Evolutionary conservation across 2,797 vertebrate species (phyloP).

Genomic region (Pteropus rufus): DNA sequence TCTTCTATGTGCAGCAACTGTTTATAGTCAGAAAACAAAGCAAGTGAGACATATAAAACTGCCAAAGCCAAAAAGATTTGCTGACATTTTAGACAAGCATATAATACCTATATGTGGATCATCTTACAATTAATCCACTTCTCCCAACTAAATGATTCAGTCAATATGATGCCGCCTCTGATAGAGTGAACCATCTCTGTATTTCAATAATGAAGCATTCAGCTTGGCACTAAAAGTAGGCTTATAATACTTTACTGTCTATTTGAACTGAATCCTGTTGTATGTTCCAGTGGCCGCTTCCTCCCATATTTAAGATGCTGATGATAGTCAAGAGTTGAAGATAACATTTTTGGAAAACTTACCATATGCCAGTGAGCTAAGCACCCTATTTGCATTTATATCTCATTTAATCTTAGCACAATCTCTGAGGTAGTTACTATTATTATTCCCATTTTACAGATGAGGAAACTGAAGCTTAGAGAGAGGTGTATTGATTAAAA

Average conservation of each 20-base stretch:
- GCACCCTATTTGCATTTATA: background rate
- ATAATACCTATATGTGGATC: fast-evolving
- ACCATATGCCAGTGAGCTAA: background rate
- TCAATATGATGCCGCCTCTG: background rate
- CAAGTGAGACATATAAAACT: background rate
- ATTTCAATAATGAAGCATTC: background rate
- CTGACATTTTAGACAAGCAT: background rate
- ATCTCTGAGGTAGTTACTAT: background rate
- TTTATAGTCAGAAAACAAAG: slow-evolving; percentile 25
- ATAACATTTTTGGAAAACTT: background rate
- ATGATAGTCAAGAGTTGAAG: background rate
- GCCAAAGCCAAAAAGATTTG: background rate
- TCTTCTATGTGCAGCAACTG: background rate
- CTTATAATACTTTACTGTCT: background rate
- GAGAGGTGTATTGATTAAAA: background rate
- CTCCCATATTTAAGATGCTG: background rate
- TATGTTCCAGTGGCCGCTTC: background rate
- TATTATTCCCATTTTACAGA: background rate
- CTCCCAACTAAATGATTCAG: background rate
- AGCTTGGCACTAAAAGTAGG: background rate
- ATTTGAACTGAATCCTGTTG: background rate
- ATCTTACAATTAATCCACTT: background rate
- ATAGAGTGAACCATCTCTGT: background rate
- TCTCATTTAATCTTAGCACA: background rate
- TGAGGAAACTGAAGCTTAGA: background rate